phyloP scores from a whole-genome alignment of 1,140 invertebrate species.

The Drosophila pandora region DNA sequence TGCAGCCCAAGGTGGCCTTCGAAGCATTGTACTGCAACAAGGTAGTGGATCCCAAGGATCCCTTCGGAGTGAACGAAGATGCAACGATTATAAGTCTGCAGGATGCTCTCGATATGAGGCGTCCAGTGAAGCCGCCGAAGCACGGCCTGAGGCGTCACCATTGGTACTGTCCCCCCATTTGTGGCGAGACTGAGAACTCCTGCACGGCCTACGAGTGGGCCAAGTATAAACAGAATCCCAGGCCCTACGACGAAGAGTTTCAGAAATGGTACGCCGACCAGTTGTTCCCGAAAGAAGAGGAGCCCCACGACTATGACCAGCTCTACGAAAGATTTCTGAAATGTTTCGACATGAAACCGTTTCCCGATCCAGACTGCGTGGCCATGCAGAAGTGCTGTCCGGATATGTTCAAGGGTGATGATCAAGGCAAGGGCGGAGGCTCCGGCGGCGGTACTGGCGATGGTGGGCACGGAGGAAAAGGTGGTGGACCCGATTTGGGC shows the following conservation, averaged over 20 bases:
- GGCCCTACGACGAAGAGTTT: conserved; percentile 30
- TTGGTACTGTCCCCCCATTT: conserved; percentile 27
- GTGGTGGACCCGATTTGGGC: background rate
- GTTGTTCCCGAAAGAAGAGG: background rate
- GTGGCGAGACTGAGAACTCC: conserved; percentile 12
- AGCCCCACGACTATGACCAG: conserved; percentile 55
- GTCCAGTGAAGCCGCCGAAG: background rate
- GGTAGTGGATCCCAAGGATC: background rate
- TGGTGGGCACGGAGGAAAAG: background rate
- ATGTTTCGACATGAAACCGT: conserved; percentile 34
- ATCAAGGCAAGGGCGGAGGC: background rate
- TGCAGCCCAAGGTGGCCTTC: conserved; percentile 17
- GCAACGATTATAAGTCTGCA: background rate
- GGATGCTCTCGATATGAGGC: conserved; percentile 1
- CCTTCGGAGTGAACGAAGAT: background rate
- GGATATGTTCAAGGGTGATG: background rate
- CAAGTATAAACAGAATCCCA: conserved; percentile 39
- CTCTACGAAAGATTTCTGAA: conserved; percentile 36
- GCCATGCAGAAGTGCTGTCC: conserved; percentile 41
- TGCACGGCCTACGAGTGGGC: conserved; percentile 55
- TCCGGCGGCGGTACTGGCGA: background rate
- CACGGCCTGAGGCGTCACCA: conserved; percentile 1
- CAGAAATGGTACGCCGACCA: conserved; percentile 2
- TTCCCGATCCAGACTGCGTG: conserved; percentile 1
- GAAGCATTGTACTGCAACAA: conserved; percentile 14